phyloP scores from a whole-genome alignment of 1,140 invertebrate species.

The Habropoda laboriosa region DNA sequence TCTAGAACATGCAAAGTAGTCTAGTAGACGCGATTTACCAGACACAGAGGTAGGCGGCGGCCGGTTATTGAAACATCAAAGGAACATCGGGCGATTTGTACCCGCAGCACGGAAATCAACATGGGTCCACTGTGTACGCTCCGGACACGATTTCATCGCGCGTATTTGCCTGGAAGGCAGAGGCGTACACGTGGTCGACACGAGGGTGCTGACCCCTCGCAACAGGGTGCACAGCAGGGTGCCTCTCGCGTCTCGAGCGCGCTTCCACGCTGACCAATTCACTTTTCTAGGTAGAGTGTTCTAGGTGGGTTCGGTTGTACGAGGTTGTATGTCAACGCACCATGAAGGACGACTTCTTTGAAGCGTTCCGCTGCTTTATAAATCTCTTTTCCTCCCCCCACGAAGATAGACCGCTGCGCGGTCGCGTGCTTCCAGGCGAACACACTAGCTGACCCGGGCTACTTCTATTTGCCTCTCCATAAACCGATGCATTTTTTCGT shows the following conservation, averaged over 20 bases:
- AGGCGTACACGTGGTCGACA: conserved; percentile 37
- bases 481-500: background rate
- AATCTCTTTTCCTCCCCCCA: conserved; percentile 27
- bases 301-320: conserved; percentile 24
- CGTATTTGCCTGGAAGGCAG: conserved; percentile 9
- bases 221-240: conserved; percentile 59
- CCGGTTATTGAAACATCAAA: conserved; percentile 5
- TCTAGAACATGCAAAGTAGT: too few species aligned
- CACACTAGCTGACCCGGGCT: background rate
- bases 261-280: conserved; percentile 12
- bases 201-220: conserved; percentile 59
- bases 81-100: conserved; percentile 4
- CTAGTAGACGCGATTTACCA: too few species aligned
- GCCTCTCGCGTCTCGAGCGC: conserved; percentile 32
- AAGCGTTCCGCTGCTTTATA: conserved; percentile 44
- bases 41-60: background rate
- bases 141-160: conserved; percentile 14
- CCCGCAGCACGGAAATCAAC: background rate
- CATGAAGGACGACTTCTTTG: conserved; percentile 42
- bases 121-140: background rate
- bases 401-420: background rate
- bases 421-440: conserved; percentile 35
- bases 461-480: background rate
- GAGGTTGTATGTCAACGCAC: conserved; percentile 36
- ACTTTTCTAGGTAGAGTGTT: conserved; percentile 48